Evolutionary conservation across 1,140 invertebrate species (phyloP).

Genomic region (Drosophila rhopaloa): DNA sequence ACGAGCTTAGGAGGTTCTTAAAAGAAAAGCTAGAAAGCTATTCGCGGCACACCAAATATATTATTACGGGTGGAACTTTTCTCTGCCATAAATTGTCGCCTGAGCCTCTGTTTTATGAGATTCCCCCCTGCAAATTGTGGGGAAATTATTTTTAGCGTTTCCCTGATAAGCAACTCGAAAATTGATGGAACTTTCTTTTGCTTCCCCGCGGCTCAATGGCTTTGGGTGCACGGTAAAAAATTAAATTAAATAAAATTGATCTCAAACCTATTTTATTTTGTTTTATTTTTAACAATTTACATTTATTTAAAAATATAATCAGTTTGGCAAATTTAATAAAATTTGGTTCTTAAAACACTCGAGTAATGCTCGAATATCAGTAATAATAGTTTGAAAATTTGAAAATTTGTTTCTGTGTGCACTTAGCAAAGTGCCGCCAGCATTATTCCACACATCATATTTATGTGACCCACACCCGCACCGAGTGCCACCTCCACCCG

Average conservation of each 20-base stretch:
- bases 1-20: slow-evolving; percentile 11
- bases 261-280: too few species aligned
- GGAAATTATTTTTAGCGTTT: slow-evolving; percentile 50
- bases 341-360: too few species aligned
- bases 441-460: slow-evolving; percentile 69
- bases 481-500: slow-evolving; percentile 10
- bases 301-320: too few species aligned
- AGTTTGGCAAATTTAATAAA: too few species aligned
- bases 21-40: slow-evolving; percentile 6
- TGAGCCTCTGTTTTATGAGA: slow-evolving; percentile 17
- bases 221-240: slow-evolving; percentile 7
- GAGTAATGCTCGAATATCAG: not conserved
- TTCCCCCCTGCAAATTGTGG: slow-evolving; percentile 18
- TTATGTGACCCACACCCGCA: slow-evolving; percentile 64
- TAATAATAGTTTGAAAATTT: not conserved
- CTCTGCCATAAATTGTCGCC: slow-evolving; percentile 36
- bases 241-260: not conserved
- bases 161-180: slow-evolving; percentile 44
- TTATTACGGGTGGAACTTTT: slow-evolving; percentile 15
- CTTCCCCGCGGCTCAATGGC: slow-evolving; percentile 27
- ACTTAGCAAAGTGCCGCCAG: slow-evolving; percentile 71
- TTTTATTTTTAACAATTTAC: too few species aligned
- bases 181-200: slow-evolving; percentile 36
- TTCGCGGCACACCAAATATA: slow-evolving; percentile 6
- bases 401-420: slow-evolving; percentile 23